A percentile compares a stretch with the other conserved stretches of the same genome.
Evolutionary conservation across 2,797 vertebrate species (phyloP).

Genomic region (Artibeus jamaicensis): DNA sequence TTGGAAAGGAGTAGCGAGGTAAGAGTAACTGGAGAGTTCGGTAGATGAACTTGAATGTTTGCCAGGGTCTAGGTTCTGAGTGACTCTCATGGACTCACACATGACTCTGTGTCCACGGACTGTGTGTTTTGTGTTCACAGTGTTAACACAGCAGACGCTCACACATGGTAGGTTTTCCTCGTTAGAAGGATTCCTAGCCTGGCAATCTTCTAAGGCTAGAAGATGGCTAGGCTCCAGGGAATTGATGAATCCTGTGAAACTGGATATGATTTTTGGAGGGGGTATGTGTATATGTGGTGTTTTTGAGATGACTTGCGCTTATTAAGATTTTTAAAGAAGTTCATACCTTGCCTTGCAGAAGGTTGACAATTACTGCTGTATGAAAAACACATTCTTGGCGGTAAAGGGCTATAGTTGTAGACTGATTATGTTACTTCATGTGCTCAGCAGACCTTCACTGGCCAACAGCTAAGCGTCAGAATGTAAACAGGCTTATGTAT

Average conservation of each 20-base stretch:
- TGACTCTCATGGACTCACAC: not conserved
- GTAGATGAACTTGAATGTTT: not conserved
- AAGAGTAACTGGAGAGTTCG: not conserved
- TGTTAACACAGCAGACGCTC: not conserved
- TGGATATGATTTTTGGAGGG: not conserved
- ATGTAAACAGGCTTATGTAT: not conserved
- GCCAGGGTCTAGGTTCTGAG: not conserved
- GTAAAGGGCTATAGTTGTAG: not conserved
- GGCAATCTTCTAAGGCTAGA: not conserved
- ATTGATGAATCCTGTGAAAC: not conserved
- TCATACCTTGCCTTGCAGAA: not conserved
- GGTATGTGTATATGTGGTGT: not conserved
- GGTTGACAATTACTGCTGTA: not conserved
- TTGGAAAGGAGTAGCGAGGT: not conserved
- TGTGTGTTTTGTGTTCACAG: not conserved
- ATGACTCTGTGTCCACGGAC: too few relatives aligned
- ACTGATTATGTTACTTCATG: not conserved
- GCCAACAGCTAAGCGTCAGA: not conserved
- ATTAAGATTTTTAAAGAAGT: not conserved
- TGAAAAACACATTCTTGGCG: slow-evolving; percentile 3
- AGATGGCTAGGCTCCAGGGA: not conserved
- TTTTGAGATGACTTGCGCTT: not conserved
- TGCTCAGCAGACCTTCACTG: not conserved
- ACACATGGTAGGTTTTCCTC: not conserved
- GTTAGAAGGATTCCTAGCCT: not conserved